A percentile compares a stretch with the other conserved stretches of the same genome.
phyloP scores from a whole-genome alignment of 2,797 vertebrate genomes.

The Sebastes wilsoni region DNA sequence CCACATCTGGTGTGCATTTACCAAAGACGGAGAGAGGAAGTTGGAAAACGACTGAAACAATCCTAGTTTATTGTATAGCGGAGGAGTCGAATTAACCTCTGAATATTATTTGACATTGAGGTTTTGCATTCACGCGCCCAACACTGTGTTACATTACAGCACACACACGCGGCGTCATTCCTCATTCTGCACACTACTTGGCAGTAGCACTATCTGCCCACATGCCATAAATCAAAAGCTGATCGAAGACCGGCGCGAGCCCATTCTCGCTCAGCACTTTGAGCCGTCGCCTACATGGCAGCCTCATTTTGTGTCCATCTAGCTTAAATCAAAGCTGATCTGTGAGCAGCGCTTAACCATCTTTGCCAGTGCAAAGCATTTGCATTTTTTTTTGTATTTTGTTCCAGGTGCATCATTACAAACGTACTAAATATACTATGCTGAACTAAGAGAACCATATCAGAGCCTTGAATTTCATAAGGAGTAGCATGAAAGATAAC shows the following conservation, averaged over 20 bases:
- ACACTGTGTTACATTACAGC: background rate
- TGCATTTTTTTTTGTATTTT: background rate
- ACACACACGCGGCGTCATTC: background rate
- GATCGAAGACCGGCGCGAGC: background rate
- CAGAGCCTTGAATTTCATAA: background rate
- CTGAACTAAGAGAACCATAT: background rate
- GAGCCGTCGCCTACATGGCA: background rate
- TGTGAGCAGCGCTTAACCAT: background rate
- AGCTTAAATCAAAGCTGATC: constrained; percentile 8
- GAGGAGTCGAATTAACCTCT: background rate
- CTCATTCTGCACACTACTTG: constrained; percentile 1
- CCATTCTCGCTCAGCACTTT: constrained; percentile 9
- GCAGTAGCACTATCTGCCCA: constrained; percentile 6
- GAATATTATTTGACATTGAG: background rate
- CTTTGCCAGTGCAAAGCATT: background rate
- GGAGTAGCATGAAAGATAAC: background rate
- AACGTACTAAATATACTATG: background rate
- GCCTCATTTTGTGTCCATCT: background rate
- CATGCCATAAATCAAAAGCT: constrained; percentile 25
- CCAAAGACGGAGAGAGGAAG: background rate
- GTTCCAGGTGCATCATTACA: background rate
- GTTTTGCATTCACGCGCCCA: background rate
- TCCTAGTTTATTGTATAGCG: background rate
- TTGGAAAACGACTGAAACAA: background rate
- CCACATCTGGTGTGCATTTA: constrained; percentile 38